Percentiles rank a stretch among this genome's conserved stretches.
phyloP scores from a whole-genome alignment of 2,797 vertebrate species.

The Mormyrops boulengeri region DNA sequence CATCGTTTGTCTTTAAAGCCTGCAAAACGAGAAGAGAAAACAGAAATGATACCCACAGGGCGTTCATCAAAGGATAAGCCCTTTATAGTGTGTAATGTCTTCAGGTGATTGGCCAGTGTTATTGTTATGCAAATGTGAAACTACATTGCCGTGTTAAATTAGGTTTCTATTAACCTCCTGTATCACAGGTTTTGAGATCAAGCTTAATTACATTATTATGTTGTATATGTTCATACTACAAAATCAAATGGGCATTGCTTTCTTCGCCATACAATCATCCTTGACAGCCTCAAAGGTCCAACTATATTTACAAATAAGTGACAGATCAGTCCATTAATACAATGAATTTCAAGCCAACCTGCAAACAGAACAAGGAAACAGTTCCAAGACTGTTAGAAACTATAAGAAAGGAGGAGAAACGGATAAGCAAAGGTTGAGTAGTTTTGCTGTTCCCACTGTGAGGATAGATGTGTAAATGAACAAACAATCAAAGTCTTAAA shows the following conservation, averaged over 20 bases:
- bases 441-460: neutral
- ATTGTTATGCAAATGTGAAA: constrained; percentile 3
- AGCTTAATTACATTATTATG: neutral
- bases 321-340: neutral
- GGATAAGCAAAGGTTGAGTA: neutral
- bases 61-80: neutral
- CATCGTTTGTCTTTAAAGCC: neutral
- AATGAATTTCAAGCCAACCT: neutral
- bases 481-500: constrained; percentile 32
- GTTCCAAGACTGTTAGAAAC: neutral
- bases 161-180: neutral
- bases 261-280: neutral
- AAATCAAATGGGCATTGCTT: neutral
- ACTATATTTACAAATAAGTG: constrained; percentile 1
- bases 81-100: neutral
- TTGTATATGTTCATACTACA: neutral
- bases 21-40: neutral
- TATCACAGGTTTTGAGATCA: neutral
- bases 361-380: neutral
- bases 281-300: neutral
- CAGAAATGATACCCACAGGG: neutral
- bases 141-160: neutral
- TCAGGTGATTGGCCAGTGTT: neutral
- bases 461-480: constrained; percentile 2
- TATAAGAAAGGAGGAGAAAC: neutral